phyloP scores from a whole-genome alignment of 2,113 vertebrate species.

The Syngnathus typhle region DNA sequence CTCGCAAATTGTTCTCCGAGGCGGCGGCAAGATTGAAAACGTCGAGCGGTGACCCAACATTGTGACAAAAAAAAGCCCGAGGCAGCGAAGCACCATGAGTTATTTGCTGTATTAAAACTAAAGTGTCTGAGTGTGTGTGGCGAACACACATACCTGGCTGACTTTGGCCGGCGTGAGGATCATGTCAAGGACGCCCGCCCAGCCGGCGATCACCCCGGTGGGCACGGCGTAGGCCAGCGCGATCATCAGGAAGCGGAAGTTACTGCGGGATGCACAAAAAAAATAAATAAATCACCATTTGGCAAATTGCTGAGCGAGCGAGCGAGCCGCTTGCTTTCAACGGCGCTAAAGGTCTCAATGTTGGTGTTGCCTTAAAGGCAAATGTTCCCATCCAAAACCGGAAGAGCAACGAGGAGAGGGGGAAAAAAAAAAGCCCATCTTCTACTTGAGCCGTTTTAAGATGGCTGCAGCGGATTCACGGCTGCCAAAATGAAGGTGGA shows the following conservation, averaged over 20 bases:
- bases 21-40: constrained; percentile 1
- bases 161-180: constrained; percentile 89
- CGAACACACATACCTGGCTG: constrained; percentile 76
- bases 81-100: background rate
- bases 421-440: too few species aligned
- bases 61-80: constrained; percentile 1
- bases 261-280: constrained; percentile 69
- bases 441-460: background rate
- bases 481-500: background rate
- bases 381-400: too few species aligned
- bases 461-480: background rate
- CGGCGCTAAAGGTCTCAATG: background rate
- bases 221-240: constrained; percentile 92
- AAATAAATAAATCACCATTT: background rate
- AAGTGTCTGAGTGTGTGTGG: background rate
- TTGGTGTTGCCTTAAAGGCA: too few species aligned
- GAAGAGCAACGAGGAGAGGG: too few species aligned
- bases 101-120: background rate
- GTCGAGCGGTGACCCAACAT: background rate
- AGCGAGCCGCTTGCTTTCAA: background rate
- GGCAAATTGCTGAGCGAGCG: background rate
- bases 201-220: constrained; percentile 89
- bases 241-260: constrained; percentile 93
- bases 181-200: constrained; percentile 92
- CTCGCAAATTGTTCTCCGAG: background rate